phyloP scores from a whole-genome alignment of 2,797 vertebrate species.

The Coilia nasus region DNA sequence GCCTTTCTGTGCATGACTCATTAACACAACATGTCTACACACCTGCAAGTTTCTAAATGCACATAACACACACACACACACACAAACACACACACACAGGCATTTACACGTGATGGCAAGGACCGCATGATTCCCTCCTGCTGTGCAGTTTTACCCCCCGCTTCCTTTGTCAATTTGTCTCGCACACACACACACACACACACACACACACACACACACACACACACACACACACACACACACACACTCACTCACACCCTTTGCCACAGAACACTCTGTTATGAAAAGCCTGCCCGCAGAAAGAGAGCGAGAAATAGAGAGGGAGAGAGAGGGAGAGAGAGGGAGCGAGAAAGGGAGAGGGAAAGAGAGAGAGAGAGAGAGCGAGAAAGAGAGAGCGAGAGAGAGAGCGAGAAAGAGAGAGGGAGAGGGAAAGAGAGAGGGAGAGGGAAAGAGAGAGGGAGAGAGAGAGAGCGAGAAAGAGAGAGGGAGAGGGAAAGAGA shows the following conservation, averaged over 20 bases:
- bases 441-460: neutral
- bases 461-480: neutral
- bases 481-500: neutral
- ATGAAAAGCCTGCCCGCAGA: neutral
- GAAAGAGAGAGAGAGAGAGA: conserved; percentile 1
- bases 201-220: neutral
- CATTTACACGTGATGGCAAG: too few relatives aligned
- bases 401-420: neutral
- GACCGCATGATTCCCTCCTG: neutral
- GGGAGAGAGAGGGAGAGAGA: neutral
- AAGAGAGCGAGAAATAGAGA: neutral
- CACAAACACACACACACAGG: neutral
- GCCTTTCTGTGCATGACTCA: neutral
- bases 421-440: neutral
- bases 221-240: neutral
- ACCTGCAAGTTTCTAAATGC: neutral
- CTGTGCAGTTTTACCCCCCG: neutral
- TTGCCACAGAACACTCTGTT: conserved; percentile 17
- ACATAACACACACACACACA: neutral
- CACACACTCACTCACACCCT: neutral
- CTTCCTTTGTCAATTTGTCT: neutral
- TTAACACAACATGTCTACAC: neutral
- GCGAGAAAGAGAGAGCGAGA: neutral
- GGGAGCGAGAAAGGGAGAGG: neutral
- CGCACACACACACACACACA: neutral